Conservation (phyloP, 2,113 vertebrate genomes). For the Nestor notabilis region DNA sequence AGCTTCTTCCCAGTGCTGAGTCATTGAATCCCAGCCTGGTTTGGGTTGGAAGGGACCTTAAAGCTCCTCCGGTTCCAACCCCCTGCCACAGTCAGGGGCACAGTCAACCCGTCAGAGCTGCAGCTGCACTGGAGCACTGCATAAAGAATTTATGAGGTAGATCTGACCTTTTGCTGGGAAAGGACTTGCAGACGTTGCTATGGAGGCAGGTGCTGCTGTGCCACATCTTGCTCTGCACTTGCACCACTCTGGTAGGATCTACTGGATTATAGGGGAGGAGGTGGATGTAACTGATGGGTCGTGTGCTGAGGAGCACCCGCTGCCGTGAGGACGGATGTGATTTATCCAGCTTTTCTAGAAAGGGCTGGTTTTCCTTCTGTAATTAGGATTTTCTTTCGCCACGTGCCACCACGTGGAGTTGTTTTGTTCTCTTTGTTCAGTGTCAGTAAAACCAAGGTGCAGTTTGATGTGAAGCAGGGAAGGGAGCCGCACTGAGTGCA, state of each 20-base stretch:
- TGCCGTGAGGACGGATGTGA: neutral
- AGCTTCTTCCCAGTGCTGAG: neutral
- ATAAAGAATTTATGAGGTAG: neutral
- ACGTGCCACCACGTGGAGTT: neutral
- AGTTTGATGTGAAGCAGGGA: too few relatives aligned
- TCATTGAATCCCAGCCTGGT: too few relatives aligned
- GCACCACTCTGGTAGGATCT: fast-evolving
- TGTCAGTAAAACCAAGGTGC: neutral
- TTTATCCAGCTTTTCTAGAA: neutral
- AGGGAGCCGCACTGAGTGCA: neutral
- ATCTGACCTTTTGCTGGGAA: neutral
- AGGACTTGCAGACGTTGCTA: fast-evolving
- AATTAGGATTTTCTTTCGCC: neutral
- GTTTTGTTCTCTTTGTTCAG: neutral
- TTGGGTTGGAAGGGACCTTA: too few relatives aligned
- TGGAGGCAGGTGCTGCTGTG: fast-evolving
- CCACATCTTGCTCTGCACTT: fast-evolving
- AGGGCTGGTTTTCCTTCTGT: neutral
- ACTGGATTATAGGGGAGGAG: fast-evolving
- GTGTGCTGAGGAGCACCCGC: neutral
- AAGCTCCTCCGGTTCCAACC: too few relatives aligned
- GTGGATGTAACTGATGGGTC: fast-evolving
- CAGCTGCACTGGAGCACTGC: neutral
- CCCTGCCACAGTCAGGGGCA: too few relatives aligned
- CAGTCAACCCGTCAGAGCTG: neutral